Evolutionary conservation across 2,888 invertebrate species (phyloP).

Genomic region (Agrochola circellaris): DNA sequence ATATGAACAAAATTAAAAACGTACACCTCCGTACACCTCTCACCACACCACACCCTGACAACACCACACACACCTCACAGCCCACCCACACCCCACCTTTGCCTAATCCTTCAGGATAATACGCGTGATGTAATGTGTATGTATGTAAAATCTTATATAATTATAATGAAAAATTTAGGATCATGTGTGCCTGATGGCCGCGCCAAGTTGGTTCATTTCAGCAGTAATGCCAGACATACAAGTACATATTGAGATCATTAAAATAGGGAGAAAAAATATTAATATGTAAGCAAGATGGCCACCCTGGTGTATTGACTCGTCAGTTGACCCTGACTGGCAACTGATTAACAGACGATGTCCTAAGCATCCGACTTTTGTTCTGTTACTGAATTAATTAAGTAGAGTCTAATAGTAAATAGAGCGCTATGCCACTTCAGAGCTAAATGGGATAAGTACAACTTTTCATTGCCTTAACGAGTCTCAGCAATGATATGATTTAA

Average conservation of each 20-base stretch:
- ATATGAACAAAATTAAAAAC: not conserved
- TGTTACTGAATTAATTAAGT: constrained; percentile 40
- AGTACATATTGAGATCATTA: not conserved
- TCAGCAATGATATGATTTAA: not conserved
- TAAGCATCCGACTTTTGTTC: constrained; percentile 74
- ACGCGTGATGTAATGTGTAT: too few species aligned
- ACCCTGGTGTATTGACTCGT: constrained; percentile 60
- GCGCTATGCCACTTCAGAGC: not conserved
- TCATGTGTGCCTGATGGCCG: not conserved
- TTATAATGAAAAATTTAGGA: too few species aligned
- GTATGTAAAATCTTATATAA: too few species aligned
- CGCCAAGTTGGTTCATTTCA: not conserved
- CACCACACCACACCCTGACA: too few species aligned
- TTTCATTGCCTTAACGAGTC: not conserved
- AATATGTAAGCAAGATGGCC: constrained; percentile 44
- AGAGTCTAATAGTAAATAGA: not conserved
- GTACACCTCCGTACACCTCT: too few species aligned
- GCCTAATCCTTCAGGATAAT: too few species aligned
- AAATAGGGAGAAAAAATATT: not conserved
- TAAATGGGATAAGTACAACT: not conserved
- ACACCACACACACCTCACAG: too few species aligned
- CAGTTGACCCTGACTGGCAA: constrained; percentile 59
- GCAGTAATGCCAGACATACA: not conserved
- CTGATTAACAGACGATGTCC: constrained; percentile 65
- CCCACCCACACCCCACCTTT: too few species aligned